Percentiles rank a stretch among this genome's conserved stretches.
These are phyloP conservation scores for Bubo bubo DNA, from an alignment of 2,113 vertebrate genomes.

Conservation along the genomic window DNA sequence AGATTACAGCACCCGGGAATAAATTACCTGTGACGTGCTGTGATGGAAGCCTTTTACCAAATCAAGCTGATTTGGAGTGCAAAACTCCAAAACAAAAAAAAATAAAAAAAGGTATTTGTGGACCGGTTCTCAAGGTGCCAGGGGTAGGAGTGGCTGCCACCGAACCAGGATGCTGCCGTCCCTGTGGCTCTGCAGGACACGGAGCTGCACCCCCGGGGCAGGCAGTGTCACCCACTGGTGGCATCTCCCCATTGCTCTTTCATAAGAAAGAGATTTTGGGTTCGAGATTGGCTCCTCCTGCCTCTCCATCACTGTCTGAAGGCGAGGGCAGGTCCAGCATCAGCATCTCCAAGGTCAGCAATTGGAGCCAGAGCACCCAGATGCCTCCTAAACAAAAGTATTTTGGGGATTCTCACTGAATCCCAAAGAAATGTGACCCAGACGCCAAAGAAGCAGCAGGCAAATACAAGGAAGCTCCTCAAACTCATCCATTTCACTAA, in stretches of 20 bases:
- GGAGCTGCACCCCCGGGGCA: neutral
- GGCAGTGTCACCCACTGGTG: fast-evolving
- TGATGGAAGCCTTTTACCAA: slow-evolving; percentile 72
- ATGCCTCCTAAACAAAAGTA: neutral
- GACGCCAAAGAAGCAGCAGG: neutral
- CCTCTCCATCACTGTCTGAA: neutral
- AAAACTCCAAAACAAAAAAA: neutral
- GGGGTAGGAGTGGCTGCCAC: neutral
- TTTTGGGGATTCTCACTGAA: neutral
- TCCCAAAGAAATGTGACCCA: neutral
- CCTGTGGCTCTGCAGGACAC: neutral
- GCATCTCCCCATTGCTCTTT: neutral
- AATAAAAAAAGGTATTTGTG: neutral
- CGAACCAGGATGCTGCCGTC: neutral
- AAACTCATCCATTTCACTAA: neutral
- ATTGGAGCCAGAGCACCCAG: neutral
- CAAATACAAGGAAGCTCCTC: neutral
- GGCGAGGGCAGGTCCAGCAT: neutral
- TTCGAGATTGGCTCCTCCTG: neutral
- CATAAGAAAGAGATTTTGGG: neutral
- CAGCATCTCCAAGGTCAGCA: neutral
- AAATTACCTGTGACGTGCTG: slow-evolving; percentile 79
- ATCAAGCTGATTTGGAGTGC: slow-evolving; percentile 56
- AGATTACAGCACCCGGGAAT: slow-evolving; percentile 78
- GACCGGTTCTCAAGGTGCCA: neutral